Base-by-base conservation (phyloP, 2,113 vertebrate species). In the Elephas maximus region DNA sequence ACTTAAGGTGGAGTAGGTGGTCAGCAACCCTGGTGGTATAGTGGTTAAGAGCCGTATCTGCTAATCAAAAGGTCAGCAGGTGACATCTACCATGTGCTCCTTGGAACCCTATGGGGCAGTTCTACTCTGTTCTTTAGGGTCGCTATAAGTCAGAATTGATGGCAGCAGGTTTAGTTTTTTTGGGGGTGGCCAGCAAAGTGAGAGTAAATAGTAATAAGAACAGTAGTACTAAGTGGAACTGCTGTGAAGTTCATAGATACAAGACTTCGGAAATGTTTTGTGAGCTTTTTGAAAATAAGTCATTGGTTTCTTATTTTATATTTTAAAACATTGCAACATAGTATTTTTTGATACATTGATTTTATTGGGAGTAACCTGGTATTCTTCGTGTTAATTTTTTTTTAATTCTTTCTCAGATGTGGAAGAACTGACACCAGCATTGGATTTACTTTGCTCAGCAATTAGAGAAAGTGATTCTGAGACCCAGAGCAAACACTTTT, bases 401-500 rank as follows among this genome's bases (percentile, higher is more conserved):
- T 65, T 91, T 95, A 33, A 3, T 91, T 89, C 45, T 79, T 90
- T 95, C 88, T 88, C 97, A 99, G 99, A 98, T 96, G 80, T 99
- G 45, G 98, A 99, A 98, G 99, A 99, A 88, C 91, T 99, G 94
- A 98, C 97, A 88, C 99, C 99, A 60, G 99, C 99, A 1, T 94
- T 99, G 73, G 99, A 99, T 97, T 97, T 99, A 74, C 98, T 99
- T 57, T 99, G 98, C 85, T 99, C 98, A 5, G 99, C 99, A 0
- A 99, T 99, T 98, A 99, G 95, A 95, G 99, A 99, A 30, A 99
- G 98, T 0, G 98, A 99, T 90, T 97, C 98, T 20, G 99, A 99
- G 97, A 98, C 99, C 60, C 99, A 99, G 90, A 99, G 99, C 96
- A 99, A 99, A 51, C 99, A 99, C 96, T 99, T 99, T 88, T 99